These are phyloP conservation scores for Urocolius indicus DNA, from an alignment of 2,113 vertebrate genomes.

Conservation along the genomic window DNA sequence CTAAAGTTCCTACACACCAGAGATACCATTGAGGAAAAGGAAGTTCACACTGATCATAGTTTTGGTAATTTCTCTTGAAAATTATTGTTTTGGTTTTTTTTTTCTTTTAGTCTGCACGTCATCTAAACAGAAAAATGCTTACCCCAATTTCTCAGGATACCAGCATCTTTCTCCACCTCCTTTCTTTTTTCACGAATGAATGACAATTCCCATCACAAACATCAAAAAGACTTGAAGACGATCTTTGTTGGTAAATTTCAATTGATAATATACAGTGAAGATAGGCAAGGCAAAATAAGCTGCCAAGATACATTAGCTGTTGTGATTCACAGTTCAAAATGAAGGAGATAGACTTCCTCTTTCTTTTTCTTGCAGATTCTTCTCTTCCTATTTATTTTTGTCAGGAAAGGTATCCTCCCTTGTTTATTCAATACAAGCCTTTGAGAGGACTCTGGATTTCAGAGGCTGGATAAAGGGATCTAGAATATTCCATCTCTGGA, in stretches of 20 bases:
- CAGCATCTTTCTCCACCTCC: neutral
- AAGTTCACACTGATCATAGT: neutral
- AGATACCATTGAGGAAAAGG: neutral
- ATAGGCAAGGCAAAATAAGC: conserved; percentile 12
- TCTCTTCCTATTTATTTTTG: neutral
- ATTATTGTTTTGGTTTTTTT: neutral
- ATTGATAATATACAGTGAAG: neutral
- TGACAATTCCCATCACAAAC: neutral
- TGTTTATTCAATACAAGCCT: neutral
- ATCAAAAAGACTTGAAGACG: neutral
- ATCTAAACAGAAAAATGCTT: neutral
- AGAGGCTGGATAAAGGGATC: neutral
- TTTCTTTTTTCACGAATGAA: conserved; percentile 15
- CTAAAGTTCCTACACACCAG: neutral
- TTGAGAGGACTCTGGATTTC: neutral
- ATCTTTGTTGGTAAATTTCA: conserved; percentile 17
- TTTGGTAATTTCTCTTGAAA: neutral
- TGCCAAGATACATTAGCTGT: neutral
- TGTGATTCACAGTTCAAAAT: neutral
- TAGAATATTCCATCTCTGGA: neutral
- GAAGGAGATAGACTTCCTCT: neutral
- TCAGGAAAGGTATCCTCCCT: neutral
- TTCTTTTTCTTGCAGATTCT: neutral
- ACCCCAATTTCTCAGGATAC: neutral
- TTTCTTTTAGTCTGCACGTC: neutral